Evolutionary conservation across 2,797 vertebrate species (phyloP).

Genomic region (Danio kyathit): DNA sequence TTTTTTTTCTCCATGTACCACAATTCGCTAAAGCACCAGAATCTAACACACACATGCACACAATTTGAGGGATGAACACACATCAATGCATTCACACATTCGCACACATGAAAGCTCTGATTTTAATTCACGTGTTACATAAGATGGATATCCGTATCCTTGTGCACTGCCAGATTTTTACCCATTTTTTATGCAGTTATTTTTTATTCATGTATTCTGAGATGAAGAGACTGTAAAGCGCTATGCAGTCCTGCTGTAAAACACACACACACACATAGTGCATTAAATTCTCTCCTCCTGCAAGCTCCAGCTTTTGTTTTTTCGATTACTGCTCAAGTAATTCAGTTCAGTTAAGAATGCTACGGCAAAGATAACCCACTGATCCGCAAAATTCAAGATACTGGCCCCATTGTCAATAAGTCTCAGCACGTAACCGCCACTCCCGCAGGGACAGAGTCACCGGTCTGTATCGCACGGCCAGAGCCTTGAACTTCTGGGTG

Average conservation of each 20-base stretch:
- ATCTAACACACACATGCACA: slow-evolving; percentile 54
- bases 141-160: slow-evolving; percentile 42
- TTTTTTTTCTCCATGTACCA: not conserved
- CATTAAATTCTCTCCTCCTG: slow-evolving; percentile 28
- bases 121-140: slow-evolving; percentile 31
- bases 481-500: slow-evolving; percentile 26
- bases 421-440: slow-evolving; percentile 21
- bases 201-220: slow-evolving; percentile 45
- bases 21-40: slow-evolving; percentile 60
- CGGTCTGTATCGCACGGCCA: slow-evolving; percentile 9
- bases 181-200: slow-evolving; percentile 38
- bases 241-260: slow-evolving; percentile 31
- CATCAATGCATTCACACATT: slow-evolving; percentile 6
- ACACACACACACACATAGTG: slow-evolving; percentile 17
- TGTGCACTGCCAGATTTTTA: slow-evolving; percentile 16
- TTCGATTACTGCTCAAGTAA: slow-evolving; percentile 25
- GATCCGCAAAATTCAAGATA: slow-evolving; percentile 40
- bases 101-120: slow-evolving; percentile 11
- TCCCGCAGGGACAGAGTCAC: slow-evolving; percentile 23
- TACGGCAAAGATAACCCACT: slow-evolving; percentile 22
- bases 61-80: slow-evolving; percentile 37
- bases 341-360: slow-evolving; percentile 1
- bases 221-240: slow-evolving; percentile 34
- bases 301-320: slow-evolving; percentile 4
- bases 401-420: slow-evolving; percentile 21